Percentiles rank a stretch among this genome's conserved stretches.
phyloP scores from a whole-genome alignment of 2,113 vertebrate species.

The Mystacornis crossleyi region DNA sequence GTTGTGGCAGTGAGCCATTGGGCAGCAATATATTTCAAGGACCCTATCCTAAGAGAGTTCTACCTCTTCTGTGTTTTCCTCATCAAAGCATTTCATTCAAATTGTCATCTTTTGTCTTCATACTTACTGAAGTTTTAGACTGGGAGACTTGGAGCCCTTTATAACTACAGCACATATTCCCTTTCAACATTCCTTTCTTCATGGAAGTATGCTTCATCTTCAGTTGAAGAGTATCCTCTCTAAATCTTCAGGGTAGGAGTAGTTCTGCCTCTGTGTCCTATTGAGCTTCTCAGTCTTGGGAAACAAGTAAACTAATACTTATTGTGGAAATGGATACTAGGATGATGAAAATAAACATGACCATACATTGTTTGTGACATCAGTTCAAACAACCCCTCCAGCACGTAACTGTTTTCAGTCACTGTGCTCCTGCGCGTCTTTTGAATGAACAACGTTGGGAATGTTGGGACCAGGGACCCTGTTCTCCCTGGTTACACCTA shows the following conservation, averaged over 20 bases:
- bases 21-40: constrained; percentile 22
- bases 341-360: background rate
- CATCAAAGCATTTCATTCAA: constrained; percentile 32
- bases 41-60: constrained; percentile 27
- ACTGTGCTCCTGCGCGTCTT: background rate
- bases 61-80: constrained; percentile 43
- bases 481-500: background rate
- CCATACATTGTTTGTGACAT: background rate
- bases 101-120: constrained; percentile 2
- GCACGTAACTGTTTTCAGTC: background rate
- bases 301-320: background rate
- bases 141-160: background rate
- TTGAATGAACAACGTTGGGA: background rate
- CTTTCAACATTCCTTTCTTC: background rate
- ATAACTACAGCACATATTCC: constrained; percentile 24
- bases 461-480: background rate
- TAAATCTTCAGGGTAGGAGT: background rate
- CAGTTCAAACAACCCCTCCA: background rate
- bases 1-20: background rate
- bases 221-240: background rate
- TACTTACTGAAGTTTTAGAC: background rate
- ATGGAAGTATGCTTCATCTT: background rate
- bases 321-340: background rate
- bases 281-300: background rate
- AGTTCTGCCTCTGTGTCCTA: background rate